Percentiles rank a stretch among this genome's conserved stretches.
Conservation (phyloP, 2,888 invertebrate genomes). For the Acleris laterana region DNA sequence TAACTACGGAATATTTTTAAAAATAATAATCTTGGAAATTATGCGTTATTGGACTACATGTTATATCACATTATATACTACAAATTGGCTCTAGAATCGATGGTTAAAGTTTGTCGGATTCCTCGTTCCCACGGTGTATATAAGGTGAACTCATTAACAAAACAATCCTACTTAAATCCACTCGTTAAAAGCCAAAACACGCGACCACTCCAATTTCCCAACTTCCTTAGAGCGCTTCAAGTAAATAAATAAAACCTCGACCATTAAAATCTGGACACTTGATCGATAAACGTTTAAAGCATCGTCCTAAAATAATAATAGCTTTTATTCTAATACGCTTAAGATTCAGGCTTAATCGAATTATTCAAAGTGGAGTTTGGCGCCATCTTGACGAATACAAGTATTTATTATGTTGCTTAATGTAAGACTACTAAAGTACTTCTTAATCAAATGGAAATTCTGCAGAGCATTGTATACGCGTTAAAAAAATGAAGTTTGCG, state of each 20-base stretch:
- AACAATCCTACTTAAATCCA: conserved; percentile 1
- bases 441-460: background rate
- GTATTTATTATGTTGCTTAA: conserved; percentile 45
- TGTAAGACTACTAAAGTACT: conserved; percentile 1
- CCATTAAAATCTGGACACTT: conserved; percentile 40
- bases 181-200: conserved; percentile 10
- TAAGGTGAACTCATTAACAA: background rate
- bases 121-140: no score
- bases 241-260: conserved; percentile 44
- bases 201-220: conserved; percentile 8
- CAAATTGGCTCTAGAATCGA: no score
- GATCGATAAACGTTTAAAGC: conserved; percentile 43
- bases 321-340: conserved; percentile 44
- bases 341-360: conserved; percentile 64
- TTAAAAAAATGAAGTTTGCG: no score
- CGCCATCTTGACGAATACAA: conserved; percentile 62
- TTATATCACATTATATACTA: no score
- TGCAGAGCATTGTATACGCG: background rate
- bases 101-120: no score
- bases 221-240: background rate
- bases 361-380: conserved; percentile 75
- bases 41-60: no score
- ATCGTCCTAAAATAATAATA: conserved; percentile 40
- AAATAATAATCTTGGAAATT: no score
- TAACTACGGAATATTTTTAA: no score